Evolutionary conservation across 2,888 invertebrate genomes (phyloP).

Genomic region (Alentia gelatinosa): DNA sequence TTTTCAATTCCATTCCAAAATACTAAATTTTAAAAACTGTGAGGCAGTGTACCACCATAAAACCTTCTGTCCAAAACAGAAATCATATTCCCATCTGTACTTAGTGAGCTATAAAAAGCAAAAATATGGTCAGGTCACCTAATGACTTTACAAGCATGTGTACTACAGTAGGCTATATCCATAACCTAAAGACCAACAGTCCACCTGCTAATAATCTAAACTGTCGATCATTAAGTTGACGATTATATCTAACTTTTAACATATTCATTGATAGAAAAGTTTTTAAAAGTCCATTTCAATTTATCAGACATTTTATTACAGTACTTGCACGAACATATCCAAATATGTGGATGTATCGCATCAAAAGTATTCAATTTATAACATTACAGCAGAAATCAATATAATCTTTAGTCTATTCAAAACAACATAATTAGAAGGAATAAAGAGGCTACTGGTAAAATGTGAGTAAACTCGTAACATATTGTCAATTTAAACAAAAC

Average conservation of each 20-base stretch:
- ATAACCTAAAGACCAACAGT: too few relatives aligned
- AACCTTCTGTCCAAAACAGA: too few relatives aligned
- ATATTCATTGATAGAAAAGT: not conserved
- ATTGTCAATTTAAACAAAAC: not conserved
- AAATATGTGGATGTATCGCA: not conserved
- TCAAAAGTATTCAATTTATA: not conserved
- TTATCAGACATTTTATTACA: conserved; percentile 36
- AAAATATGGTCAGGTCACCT: too few relatives aligned
- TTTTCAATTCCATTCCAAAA: too few relatives aligned
- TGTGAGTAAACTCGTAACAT: not conserved
- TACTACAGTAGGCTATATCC: too few relatives aligned
- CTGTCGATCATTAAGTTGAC: not conserved
- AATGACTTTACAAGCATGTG: too few relatives aligned
- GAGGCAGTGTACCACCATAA: too few relatives aligned
- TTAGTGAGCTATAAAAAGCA: too few relatives aligned
- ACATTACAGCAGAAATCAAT: not conserved
- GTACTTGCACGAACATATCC: not conserved
- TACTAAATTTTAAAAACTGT: too few relatives aligned
- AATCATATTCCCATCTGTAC: too few relatives aligned
- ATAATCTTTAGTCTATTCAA: not conserved
- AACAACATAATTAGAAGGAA: not conserved
- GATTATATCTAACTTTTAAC: not conserved
- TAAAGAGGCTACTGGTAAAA: not conserved
- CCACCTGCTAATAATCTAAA: too few relatives aligned
- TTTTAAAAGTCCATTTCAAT: not conserved